A percentile compares a stretch with the other conserved stretches of the same genome.
phyloP scores from a whole-genome alignment of 2,888 invertebrate genomes.

The Pardosa pseudoannulata region DNA sequence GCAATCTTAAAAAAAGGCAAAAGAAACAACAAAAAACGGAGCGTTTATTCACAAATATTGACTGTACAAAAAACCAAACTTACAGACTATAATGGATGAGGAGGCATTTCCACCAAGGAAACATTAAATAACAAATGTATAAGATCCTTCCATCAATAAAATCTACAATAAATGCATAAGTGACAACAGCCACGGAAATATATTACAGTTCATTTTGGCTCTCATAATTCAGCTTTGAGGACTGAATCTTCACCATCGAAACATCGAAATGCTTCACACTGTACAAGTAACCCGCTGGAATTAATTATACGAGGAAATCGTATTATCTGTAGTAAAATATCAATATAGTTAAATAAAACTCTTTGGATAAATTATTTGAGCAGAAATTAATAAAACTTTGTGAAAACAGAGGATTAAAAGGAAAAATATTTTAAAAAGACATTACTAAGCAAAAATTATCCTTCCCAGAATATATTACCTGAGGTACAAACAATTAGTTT shows the following conservation, averaged over 20 bases:
- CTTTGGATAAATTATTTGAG: neutral
- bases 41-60: slow-evolving; percentile 7
- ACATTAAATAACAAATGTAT: slow-evolving; percentile 3
- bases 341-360: neutral
- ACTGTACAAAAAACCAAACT: slow-evolving; percentile 1
- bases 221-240: neutral
- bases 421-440: too few species aligned
- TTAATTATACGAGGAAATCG: too few species aligned
- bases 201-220: neutral
- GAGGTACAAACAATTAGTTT: too few species aligned
- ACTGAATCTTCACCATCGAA: neutral
- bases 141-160: neutral
- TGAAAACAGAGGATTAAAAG: too few species aligned
- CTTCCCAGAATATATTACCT: too few species aligned
- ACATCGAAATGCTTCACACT: neutral
- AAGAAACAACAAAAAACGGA: neutral
- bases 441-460: too few species aligned
- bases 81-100: neutral
- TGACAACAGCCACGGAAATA: neutral
- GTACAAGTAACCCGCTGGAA: neutral
- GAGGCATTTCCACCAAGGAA: neutral
- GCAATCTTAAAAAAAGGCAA: too few species aligned
- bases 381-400: too few species aligned
- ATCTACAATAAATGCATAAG: slow-evolving; percentile 9
- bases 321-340: neutral